These are phyloP conservation scores for Buphagus erythrorhynchus DNA, from an alignment of 2,797 vertebrate species.

Conservation along the genomic window DNA sequence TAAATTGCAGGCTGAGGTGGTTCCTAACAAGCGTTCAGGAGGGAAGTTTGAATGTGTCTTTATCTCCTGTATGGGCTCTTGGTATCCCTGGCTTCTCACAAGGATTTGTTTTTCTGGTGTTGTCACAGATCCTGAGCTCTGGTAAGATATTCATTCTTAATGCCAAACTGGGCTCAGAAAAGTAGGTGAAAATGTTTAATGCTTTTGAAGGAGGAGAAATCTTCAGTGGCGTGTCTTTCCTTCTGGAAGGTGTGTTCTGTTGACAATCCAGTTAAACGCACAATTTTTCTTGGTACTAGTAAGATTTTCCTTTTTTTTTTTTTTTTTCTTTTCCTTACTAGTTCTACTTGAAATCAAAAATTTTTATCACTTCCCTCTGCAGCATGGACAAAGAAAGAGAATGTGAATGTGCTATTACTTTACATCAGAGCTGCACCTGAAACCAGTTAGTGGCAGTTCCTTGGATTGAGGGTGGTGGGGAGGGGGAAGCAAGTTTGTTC, in stretches of 20 bases:
- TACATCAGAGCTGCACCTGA: not conserved
- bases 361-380: accelerated
- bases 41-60: not conserved
- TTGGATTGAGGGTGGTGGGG: not conserved
- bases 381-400: not conserved
- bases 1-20: too few relatives aligned
- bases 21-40: accelerated
- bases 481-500: not conserved
- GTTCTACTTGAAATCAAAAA: not conserved
- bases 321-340: accelerated
- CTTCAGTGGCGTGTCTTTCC: accelerated
- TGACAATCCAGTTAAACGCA: accelerated
- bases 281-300: not conserved
- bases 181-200: not conserved
- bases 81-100: accelerated
- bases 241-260: not conserved
- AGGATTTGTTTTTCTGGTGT: not conserved
- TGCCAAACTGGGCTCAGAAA: not conserved
- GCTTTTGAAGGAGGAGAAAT: not conserved
- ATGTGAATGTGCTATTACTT: not conserved
- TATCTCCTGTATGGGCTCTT: accelerated
- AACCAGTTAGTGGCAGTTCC: not conserved
- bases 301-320: not conserved
- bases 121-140: not conserved
- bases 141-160: not conserved